Percentiles rank a stretch among this genome's conserved stretches.
Evolutionary conservation across 2,113 vertebrate genomes (phyloP).

Genomic region (Cyphomyrus plagiostoma): DNA sequence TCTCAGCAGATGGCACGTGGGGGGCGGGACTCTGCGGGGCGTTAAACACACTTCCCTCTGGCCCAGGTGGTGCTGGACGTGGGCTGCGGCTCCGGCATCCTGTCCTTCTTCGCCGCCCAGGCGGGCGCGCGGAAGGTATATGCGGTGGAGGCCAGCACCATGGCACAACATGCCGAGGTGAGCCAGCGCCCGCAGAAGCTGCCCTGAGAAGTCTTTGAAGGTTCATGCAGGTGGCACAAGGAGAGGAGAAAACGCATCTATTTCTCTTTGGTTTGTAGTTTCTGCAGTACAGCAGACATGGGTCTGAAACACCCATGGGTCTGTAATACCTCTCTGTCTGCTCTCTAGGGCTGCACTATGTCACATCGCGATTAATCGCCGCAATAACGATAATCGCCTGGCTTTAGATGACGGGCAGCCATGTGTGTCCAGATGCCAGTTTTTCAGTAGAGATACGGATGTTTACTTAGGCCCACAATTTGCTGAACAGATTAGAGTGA

Average conservation of each 20-base stretch:
- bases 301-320: not conserved
- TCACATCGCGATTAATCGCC: too few relatives aligned
- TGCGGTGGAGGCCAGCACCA: conserved; percentile 91
- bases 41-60: not conserved
- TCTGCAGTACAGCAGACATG: not conserved
- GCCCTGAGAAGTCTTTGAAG: not conserved
- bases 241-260: not conserved
- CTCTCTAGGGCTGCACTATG: not conserved
- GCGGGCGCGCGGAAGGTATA: conserved; percentile 92
- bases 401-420: not conserved
- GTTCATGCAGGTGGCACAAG: not conserved
- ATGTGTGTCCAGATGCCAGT: not conserved
- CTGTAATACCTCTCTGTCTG: not conserved
- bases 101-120: conserved; percentile 91
- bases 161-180: conserved; percentile 95
- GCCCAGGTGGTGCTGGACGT: conserved; percentile 86
- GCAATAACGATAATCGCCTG: not conserved
- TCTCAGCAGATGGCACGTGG: not conserved
- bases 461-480: not conserved
- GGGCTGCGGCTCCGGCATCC: conserved; percentile 89
- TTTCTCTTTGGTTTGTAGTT: not conserved
- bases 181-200: not conserved
- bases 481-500: not conserved
- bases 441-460: not conserved
- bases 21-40: too few relatives aligned